Percentiles rank a stretch among this genome's conserved stretches.
phyloP scores from a whole-genome alignment of 2,888 invertebrate genomes.

The Pocota personata region DNA sequence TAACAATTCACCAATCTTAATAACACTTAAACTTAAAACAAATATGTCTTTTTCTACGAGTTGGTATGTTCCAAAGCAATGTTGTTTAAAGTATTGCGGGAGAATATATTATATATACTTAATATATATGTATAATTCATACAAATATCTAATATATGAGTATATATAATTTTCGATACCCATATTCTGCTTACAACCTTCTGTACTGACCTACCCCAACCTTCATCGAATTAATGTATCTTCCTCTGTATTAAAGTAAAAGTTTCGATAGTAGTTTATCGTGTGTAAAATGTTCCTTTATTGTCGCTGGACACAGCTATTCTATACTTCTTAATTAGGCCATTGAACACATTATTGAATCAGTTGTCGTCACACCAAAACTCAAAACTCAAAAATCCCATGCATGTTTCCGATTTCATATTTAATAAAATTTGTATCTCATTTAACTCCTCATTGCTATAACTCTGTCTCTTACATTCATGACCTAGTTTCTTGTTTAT shows the following conservation, averaged over 20 bases:
- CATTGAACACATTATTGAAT: conserved; percentile 17
- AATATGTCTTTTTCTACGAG: too few species aligned
- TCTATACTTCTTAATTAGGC: conserved; percentile 10
- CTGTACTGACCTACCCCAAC: conserved; percentile 70
- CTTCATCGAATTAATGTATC: conserved; percentile 63
- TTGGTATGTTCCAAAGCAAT: neutral
- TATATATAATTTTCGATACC: neutral
- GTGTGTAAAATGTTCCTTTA: conserved; percentile 1
- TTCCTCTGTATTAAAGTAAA: conserved; percentile 51
- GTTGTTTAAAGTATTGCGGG: neutral
- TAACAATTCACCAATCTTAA: neutral
- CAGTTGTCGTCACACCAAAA: conserved; percentile 26
- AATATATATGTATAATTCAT: neutral
- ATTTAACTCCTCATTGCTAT: conserved; percentile 79
- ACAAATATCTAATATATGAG: neutral
- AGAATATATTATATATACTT: neutral
- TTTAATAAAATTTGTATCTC: conserved; percentile 77
- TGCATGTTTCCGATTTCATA: conserved; percentile 45
- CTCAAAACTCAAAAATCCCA: conserved; percentile 37
- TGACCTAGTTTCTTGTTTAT: conserved; percentile 82
- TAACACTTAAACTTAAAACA: neutral
- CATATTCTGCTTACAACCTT: conserved; percentile 43
- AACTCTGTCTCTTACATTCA: conserved; percentile 82
- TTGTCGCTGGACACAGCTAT: neutral
- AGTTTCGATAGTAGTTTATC: conserved; percentile 17